Conservation (phyloP, 53 echinoderm and acorn worm genomes). For the Echinarachnius parma region DNA sequence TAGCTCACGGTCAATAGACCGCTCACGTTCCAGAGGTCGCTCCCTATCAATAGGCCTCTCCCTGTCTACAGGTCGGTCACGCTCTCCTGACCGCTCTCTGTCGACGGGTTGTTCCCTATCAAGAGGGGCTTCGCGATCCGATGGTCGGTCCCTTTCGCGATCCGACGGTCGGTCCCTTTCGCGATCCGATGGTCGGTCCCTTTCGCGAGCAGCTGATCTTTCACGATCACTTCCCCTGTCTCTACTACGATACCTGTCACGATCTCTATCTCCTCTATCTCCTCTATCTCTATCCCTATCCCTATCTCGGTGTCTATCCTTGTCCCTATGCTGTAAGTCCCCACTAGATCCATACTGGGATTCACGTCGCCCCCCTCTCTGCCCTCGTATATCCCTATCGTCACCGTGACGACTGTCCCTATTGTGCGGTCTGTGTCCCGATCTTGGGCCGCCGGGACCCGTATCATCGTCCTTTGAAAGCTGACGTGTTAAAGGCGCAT, state of each 20-base stretch:
- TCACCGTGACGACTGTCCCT: constrained; percentile 42
- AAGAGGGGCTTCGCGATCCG: no score
- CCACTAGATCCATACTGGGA: constrained; percentile 56
- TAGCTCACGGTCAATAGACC: constrained; percentile 56
- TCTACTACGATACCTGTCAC: no score
- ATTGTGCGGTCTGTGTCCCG: constrained; percentile 36
- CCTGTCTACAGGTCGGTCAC: constrained; percentile 10
- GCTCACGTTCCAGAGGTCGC: constrained; percentile 46
- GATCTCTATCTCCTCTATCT: constrained; percentile 7
- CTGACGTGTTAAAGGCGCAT: constrained; percentile 84
- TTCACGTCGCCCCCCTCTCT: constrained; percentile 45
- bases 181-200: no score
- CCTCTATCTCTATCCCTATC: constrained; percentile 53
- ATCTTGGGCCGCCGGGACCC: constrained; percentile 15
- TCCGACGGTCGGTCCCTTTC: no score
- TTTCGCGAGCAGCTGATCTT: no score
- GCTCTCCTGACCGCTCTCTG: no score
- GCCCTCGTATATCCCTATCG: constrained; percentile 38
- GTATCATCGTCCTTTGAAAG: constrained; percentile 68
- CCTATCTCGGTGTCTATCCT: constrained; percentile 62
- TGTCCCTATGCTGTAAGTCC: constrained; percentile 69
- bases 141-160: no score
- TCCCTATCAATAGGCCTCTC: constrained; percentile 19
- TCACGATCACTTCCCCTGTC: no score
- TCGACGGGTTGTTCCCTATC: no score